These are phyloP conservation scores for Anodontia alba DNA, from an alignment of 2,888 invertebrate genomes.

Conservation along the genomic window DNA sequence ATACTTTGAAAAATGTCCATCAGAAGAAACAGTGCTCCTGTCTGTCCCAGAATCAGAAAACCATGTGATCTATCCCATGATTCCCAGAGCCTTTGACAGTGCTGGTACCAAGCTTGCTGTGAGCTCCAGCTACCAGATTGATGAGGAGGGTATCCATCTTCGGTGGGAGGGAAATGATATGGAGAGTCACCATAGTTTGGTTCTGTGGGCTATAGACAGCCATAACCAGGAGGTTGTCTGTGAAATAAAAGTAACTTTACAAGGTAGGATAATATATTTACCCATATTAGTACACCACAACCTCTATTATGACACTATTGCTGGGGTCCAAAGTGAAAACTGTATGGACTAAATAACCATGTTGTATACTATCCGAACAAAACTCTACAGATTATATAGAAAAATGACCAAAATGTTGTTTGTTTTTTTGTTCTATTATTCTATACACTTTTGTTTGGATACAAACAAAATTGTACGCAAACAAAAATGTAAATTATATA, in stretches of 20 bases:
- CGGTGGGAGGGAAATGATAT: conserved; percentile 69
- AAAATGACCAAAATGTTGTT: too few species aligned
- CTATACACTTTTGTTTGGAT: too few species aligned
- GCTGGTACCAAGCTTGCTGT: conserved; percentile 64
- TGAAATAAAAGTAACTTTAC: conserved; percentile 71
- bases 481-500: too few species aligned
- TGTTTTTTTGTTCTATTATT: too few species aligned
- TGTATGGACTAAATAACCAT: too few species aligned
- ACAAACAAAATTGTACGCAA: too few species aligned
- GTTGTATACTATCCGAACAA: too few species aligned
- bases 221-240: conserved; percentile 69
- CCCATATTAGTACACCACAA: neutral
- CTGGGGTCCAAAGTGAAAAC: too few species aligned
- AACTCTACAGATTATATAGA: too few species aligned
- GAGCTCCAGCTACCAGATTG: conserved; percentile 67
- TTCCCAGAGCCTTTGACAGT: conserved; percentile 63
- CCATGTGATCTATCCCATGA: conserved; percentile 60
- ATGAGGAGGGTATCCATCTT: conserved; percentile 62
- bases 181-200: conserved; percentile 71
- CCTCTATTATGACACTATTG: too few species aligned
- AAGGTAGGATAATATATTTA: conserved; percentile 73
- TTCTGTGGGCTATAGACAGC: conserved; percentile 71
- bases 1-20: conserved; percentile 73
- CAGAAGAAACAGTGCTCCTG: conserved; percentile 65
- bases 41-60: conserved; percentile 59